phyloP scores from a whole-genome alignment of 2,113 vertebrate genomes.

The Talpa occidentalis region DNA sequence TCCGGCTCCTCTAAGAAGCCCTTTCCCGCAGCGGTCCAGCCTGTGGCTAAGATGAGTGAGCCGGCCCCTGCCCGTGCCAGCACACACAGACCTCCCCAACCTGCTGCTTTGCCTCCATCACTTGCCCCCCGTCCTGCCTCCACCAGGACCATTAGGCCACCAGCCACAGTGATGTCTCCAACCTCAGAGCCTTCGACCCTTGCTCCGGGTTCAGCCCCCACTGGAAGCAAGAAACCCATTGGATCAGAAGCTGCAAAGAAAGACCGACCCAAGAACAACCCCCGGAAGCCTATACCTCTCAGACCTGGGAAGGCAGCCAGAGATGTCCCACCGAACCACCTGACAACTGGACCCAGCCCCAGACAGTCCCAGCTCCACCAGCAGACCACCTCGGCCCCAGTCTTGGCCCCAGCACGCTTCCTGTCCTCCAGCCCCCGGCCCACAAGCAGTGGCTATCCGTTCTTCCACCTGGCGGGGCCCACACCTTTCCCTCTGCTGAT shows the following conservation, averaged over 20 bases:
- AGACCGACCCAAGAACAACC: neutral
- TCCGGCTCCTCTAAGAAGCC: neutral
- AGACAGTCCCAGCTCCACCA: slow-evolving; percentile 76
- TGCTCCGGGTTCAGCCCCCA: neutral
- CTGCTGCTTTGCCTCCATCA: neutral
- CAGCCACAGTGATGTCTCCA: neutral
- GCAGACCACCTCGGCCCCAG: slow-evolving; percentile 39
- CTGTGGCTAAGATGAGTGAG: neutral
- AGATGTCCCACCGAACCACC: slow-evolving; percentile 20
- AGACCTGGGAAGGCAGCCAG: slow-evolving; percentile 60
- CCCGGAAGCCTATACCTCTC: neutral
- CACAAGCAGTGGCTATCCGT: slow-evolving; percentile 85
- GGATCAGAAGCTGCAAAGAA: slow-evolving; percentile 59
- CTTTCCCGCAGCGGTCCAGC: neutral
- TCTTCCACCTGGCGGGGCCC: slow-evolving; percentile 88
- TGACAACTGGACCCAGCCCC: neutral
- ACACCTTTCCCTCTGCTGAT: slow-evolving; percentile 89
- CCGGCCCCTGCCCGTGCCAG: accelerated
- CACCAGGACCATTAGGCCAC: neutral
- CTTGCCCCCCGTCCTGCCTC: neutral
- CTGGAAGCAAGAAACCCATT: slow-evolving; percentile 55
- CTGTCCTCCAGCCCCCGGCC: slow-evolving; percentile 62
- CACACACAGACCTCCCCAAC: neutral
- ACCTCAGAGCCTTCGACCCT: neutral
- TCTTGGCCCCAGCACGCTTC: accelerated